Percentiles rank a stretch among this genome's conserved stretches.
Conservation (phyloP, 1,140 invertebrate genomes). For the Dolichoris vasculosae region DNA sequence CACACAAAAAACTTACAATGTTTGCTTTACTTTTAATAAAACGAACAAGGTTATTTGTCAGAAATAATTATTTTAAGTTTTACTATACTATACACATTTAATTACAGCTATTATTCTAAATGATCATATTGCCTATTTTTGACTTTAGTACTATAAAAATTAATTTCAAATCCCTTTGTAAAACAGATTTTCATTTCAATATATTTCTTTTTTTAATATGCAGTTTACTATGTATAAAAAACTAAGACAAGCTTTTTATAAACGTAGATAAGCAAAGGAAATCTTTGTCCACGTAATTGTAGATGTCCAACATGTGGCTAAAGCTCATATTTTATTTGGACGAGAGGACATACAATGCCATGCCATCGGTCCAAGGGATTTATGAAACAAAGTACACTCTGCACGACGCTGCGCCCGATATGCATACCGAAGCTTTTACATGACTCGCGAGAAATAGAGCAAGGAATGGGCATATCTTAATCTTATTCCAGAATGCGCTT, state of each 20-base stretch:
- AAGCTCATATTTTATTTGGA: conserved; percentile 29
- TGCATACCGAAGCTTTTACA: conserved; percentile 34
- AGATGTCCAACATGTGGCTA: conserved; percentile 41
- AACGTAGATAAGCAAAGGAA: not conserved
- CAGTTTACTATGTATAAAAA: not conserved
- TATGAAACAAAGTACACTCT: conserved; percentile 27
- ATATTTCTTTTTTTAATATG: not conserved
- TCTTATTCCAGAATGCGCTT: conserved; percentile 13
- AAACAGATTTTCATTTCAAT: not conserved
- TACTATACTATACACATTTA: not conserved
- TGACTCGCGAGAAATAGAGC: conserved; percentile 7
- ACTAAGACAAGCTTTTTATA: not conserved
- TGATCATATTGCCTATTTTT: not conserved
- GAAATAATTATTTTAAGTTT: not conserved
- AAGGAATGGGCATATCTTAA: conserved; percentile 35
- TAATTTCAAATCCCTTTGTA: not conserved
- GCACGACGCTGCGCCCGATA: conserved; percentile 30
- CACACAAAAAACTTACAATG: not conserved
- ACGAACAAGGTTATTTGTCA: not conserved
- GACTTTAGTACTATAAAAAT: not conserved
- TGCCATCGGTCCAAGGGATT: conserved; percentile 3
- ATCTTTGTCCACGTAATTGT: conserved; percentile 42
- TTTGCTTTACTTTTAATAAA: not conserved
- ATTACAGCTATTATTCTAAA: not conserved
- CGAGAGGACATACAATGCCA: conserved; percentile 6